These are phyloP conservation scores for Plagodis pulveraria DNA, from an alignment of 2,888 invertebrate species.

Conservation along the genomic window DNA sequence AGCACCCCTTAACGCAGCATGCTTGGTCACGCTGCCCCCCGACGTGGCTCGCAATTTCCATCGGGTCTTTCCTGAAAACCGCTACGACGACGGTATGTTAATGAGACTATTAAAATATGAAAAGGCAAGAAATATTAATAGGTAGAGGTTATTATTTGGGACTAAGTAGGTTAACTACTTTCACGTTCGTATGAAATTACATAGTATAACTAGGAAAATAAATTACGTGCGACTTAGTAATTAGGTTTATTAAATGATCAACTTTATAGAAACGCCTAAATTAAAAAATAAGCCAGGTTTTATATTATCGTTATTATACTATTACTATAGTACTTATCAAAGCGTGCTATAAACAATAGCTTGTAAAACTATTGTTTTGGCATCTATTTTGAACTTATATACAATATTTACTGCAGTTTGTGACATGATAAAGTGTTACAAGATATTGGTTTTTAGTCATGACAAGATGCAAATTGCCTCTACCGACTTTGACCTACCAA, in stretches of 20 bases:
- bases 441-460: too few relatives aligned
- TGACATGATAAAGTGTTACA: too few relatives aligned
- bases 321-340: too few relatives aligned
- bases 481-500: too few relatives aligned
- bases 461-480: too few relatives aligned
- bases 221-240: conserved; percentile 12
- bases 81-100: conserved; percentile 56
- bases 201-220: conserved; percentile 4
- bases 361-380: too few relatives aligned
- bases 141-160: conserved; percentile 30
- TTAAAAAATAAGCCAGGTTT: too few relatives aligned
- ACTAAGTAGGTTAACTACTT: conserved; percentile 32
- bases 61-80: conserved; percentile 72
- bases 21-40: conserved; percentile 83
- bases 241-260: neutral
- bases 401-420: too few relatives aligned
- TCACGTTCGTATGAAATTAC: conserved; percentile 12
- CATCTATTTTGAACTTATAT: too few relatives aligned
- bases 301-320: too few relatives aligned
- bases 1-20: conserved; percentile 82
- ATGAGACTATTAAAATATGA: conserved; percentile 46
- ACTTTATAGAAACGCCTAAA: too few relatives aligned
- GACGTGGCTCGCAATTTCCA: conserved; percentile 80
- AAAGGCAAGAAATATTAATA: conserved; percentile 40
- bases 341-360: too few relatives aligned